Percentiles rank a stretch among this genome's conserved stretches.
Evolutionary conservation across 2,888 invertebrate species (phyloP).

Genomic region (Malacosoma neustria): DNA sequence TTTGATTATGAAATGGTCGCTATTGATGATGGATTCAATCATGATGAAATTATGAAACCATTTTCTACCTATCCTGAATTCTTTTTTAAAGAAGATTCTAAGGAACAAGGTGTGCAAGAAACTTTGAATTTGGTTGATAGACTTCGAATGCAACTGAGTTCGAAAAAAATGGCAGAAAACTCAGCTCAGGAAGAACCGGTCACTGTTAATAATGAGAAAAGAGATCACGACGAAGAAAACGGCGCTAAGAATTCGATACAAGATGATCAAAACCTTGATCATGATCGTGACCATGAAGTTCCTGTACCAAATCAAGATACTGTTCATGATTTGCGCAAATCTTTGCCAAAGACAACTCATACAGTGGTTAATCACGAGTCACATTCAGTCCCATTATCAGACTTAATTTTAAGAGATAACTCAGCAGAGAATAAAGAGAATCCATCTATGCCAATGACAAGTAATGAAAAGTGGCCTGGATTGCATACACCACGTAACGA

Average conservation of each 20-base stretch:
- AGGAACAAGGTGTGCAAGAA: conserved; percentile 86
- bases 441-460: conserved; percentile 32
- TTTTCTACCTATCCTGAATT: conserved; percentile 80
- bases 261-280: conserved; percentile 23
- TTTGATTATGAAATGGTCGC: conserved; percentile 79
- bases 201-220: conserved; percentile 28
- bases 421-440: conserved; percentile 28
- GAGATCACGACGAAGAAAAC: conserved; percentile 27
- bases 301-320: conserved; percentile 19
- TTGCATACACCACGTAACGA: conserved; percentile 28
- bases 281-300: conserved; percentile 27
- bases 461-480: conserved; percentile 45
- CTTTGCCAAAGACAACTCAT: conserved; percentile 22
- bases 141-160: conserved; percentile 81
- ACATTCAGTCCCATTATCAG: conserved; percentile 13
- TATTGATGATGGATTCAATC: conserved; percentile 79
- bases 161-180: conserved; percentile 77
- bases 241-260: not conserved
- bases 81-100: conserved; percentile 84
- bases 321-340: conserved; percentile 19
- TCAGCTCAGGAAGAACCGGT: conserved; percentile 47
- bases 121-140: conserved; percentile 90
- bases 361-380: conserved; percentile 26
- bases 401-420: conserved; percentile 21
- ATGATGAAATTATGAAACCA: conserved; percentile 78